Conservation (phyloP, 2,113 vertebrate genomes). For the Xerus inauris region DNA sequence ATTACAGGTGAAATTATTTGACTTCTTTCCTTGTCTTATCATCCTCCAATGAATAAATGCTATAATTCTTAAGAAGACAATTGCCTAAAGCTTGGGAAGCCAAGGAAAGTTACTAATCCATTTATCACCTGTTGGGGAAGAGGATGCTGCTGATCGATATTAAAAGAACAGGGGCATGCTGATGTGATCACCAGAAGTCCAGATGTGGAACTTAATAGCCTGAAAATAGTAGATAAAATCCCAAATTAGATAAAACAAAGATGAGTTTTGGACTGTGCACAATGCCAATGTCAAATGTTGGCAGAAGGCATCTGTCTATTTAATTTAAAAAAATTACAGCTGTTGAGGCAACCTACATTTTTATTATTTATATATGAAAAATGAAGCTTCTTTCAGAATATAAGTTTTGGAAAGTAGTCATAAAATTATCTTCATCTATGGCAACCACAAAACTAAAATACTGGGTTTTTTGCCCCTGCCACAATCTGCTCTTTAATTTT, state of each 20-base stretch:
- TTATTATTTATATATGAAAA: constrained; percentile 71
- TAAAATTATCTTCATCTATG: constrained; percentile 58
- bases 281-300: constrained; percentile 62
- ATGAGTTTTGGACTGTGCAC: constrained; percentile 36
- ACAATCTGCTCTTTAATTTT: constrained; percentile 72
- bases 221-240: constrained; percentile 67
- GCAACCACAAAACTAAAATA: constrained; percentile 63
- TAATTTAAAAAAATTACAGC: constrained; percentile 70
- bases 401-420: constrained; percentile 61
- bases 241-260: constrained; percentile 47
- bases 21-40: constrained; percentile 72
- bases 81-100: constrained; percentile 54
- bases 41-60: constrained; percentile 72
- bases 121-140: constrained; percentile 72
- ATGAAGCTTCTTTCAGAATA: constrained; percentile 50
- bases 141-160: constrained; percentile 58
- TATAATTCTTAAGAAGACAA: constrained; percentile 73
- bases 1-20: constrained; percentile 67
- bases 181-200: constrained; percentile 36
- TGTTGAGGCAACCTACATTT: constrained; percentile 62
- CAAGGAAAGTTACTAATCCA: constrained; percentile 64
- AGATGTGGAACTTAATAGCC: constrained; percentile 62
- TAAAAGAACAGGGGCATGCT: constrained; percentile 42
- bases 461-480: background rate
- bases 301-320: constrained; percentile 55